phyloP scores from a whole-genome alignment of 2,888 invertebrate genomes.

The Pristionchus fissidentatus region DNA sequence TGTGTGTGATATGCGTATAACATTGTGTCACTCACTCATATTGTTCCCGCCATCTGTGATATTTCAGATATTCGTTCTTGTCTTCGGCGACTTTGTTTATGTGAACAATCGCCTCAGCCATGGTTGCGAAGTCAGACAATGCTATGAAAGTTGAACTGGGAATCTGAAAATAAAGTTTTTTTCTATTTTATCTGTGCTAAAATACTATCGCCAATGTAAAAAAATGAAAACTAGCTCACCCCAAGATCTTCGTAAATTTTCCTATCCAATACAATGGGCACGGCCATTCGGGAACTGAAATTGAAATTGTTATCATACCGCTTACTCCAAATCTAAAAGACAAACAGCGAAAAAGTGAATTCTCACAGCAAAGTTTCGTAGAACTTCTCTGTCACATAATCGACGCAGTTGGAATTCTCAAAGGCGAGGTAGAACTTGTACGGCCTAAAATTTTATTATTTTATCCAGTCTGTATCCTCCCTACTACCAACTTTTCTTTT shows the following conservation, averaged over 20 bases:
- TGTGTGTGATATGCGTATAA: background rate
- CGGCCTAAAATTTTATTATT: slow-evolving; percentile 44
- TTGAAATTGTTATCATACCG: too few species aligned
- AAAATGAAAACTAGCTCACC: background rate
- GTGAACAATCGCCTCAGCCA: slow-evolving; percentile 53
- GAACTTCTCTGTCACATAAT: slow-evolving; percentile 67
- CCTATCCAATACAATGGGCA: slow-evolving; percentile 59
- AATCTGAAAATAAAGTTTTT: slow-evolving; percentile 52
- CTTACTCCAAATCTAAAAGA: background rate
- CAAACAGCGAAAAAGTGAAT: background rate
- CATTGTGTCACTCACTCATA: slow-evolving; percentile 51
- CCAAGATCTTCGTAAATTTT: slow-evolving; percentile 59
- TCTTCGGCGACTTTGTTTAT: slow-evolving; percentile 53
- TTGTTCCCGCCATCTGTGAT: slow-evolving; percentile 59
- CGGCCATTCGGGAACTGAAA: slow-evolving; percentile 50
- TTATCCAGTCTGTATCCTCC: background rate
- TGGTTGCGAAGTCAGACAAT: slow-evolving; percentile 54
- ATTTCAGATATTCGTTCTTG: slow-evolving; percentile 55
- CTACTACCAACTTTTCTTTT: too few species aligned
- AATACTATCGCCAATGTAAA: background rate
- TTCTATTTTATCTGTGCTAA: too few species aligned
- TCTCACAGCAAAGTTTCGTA: slow-evolving; percentile 56
- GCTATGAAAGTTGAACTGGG: slow-evolving; percentile 61
- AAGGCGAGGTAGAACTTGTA: slow-evolving; percentile 65
- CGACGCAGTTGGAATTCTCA: slow-evolving; percentile 64